Conservation (phyloP, 1,140 invertebrate genomes). For the Rhopalosiphum maidis region DNA sequence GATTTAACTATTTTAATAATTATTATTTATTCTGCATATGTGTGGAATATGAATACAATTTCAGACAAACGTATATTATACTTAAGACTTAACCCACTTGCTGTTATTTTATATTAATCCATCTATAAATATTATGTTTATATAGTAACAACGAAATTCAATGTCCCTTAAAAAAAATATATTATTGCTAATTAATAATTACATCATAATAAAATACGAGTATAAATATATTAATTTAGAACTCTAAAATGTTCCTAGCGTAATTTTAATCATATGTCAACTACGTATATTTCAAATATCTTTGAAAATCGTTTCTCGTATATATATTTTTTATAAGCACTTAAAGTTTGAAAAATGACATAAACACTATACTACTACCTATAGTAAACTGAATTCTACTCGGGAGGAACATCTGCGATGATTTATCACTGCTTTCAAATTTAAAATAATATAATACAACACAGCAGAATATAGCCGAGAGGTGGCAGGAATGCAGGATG, state of each 20-base stretch:
- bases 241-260: not conserved
- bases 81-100: not conserved
- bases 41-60: not conserved
- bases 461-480: not conserved
- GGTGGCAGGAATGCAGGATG: not conserved
- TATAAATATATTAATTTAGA: not conserved
- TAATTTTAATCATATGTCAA: not conserved
- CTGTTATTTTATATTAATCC: not conserved
- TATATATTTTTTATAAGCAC: slow-evolving; percentile 1
- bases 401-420: not conserved
- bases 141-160: not conserved
- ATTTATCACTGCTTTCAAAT: not conserved
- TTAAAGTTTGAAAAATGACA: slow-evolving; percentile 8
- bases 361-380: not conserved
- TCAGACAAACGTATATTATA: not conserved
- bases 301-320: not conserved
- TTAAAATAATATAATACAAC: slow-evolving; percentile 3
- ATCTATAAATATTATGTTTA: not conserved
- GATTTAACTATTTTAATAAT: not conserved
- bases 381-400: not conserved
- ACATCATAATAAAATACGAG: not conserved
- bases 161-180: not conserved
- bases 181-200: not conserved
- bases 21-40: not conserved
- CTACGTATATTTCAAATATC: not conserved